phyloP scores from a whole-genome alignment of 2,113 vertebrate genomes.

The Sinocyclocheilus anophthalmus region DNA sequence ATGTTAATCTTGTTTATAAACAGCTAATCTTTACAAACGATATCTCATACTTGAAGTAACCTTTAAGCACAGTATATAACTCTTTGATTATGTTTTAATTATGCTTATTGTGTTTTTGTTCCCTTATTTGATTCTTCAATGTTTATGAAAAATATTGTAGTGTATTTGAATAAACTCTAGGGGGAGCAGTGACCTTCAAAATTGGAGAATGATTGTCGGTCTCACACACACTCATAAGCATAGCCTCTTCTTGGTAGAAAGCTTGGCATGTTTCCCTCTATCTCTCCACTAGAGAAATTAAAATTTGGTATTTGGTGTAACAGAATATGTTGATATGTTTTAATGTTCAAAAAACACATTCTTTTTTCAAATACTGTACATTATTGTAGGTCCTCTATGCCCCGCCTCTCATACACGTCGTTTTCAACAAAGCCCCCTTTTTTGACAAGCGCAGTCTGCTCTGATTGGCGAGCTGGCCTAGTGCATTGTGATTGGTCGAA shows the following conservation, averaged over 20 bases:
- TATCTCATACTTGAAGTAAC: neutral
- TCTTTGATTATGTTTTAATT: too few species aligned
- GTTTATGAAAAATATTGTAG: slow-evolving; percentile 31
- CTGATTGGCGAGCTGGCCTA: too few species aligned
- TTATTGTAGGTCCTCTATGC: too few species aligned
- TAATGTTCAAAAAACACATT: too few species aligned
- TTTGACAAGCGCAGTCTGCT: too few species aligned
- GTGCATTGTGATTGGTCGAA: too few species aligned
- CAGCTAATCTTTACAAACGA: neutral
- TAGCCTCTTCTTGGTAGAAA: neutral
- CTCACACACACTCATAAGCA: neutral
- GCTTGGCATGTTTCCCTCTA: neutral
- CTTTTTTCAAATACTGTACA: too few species aligned
- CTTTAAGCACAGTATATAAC: neutral
- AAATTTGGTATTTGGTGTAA: too few species aligned
- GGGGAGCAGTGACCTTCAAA: slow-evolving; percentile 53
- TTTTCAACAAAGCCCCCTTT: too few species aligned
- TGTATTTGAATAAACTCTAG: slow-evolving; percentile 42
- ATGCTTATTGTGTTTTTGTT: neutral
- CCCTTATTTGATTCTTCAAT: neutral
- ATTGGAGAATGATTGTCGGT: neutral
- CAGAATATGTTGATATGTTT: too few species aligned
- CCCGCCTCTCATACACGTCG: too few species aligned
- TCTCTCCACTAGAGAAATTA: too few species aligned
- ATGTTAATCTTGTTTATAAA: neutral